Conservation (phyloP, 2,888 invertebrate genomes). For the Diarsia rubi region DNA sequence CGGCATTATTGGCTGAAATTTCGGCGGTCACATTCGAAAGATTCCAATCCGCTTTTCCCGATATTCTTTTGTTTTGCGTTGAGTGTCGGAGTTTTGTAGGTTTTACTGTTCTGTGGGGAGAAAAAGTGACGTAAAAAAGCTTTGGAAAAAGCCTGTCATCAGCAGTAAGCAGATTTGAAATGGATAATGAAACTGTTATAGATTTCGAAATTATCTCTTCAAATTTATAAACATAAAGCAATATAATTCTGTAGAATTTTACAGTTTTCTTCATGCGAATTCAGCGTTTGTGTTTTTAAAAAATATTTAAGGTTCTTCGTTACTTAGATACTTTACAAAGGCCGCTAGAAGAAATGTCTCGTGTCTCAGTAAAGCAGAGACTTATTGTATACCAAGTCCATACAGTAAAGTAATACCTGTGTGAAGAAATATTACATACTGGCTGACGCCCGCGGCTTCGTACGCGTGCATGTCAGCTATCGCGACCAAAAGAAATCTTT, state of each 20-base stretch:
- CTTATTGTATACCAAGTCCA: too few relatives aligned
- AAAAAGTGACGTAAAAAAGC: not conserved
- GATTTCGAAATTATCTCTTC: not conserved
- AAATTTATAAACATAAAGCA: not conserved
- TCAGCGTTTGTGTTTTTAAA: not conserved
- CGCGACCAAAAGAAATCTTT: too few relatives aligned
- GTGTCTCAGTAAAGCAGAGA: too few relatives aligned
- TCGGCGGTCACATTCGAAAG: not conserved
- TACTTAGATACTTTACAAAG: not conserved
- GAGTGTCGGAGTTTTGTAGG: not conserved
- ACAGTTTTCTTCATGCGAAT: not conserved
- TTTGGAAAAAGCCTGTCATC: not conserved
- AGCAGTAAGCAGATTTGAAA: not conserved
- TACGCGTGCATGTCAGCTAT: too few relatives aligned
- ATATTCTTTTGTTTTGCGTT: conserved; percentile 8
- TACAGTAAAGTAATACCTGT: too few relatives aligned
- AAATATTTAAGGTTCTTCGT: too few relatives aligned
- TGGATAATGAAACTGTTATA: not conserved
- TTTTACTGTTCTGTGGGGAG: not conserved
- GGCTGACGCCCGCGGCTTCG: too few relatives aligned
- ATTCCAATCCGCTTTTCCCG: not conserved
- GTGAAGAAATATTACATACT: too few relatives aligned
- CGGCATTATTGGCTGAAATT: not conserved
- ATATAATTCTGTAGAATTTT: not conserved
- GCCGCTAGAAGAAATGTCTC: not conserved